Percentiles rank a stretch among this genome's conserved stretches.
These are phyloP conservation scores for Metellina segmentata DNA, from an alignment of 2,888 invertebrate genomes.

Conservation along the genomic window DNA sequence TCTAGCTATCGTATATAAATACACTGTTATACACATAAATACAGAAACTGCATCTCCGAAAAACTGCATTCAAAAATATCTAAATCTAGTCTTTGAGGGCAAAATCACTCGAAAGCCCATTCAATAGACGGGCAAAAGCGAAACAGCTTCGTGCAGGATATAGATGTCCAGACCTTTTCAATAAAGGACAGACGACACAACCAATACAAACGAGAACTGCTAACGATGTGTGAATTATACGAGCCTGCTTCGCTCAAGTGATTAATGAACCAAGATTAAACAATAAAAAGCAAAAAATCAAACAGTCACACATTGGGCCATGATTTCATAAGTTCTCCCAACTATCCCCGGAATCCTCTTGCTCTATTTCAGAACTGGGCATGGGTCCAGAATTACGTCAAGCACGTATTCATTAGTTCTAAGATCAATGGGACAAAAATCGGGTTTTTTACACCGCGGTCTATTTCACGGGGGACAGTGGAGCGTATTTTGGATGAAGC, in stretches of 20 bases:
- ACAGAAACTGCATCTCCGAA: too few relatives aligned
- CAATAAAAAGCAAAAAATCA: constrained; percentile 23
- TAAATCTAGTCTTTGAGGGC: too few relatives aligned
- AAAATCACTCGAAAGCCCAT: too few relatives aligned
- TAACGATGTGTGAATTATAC: constrained; percentile 36
- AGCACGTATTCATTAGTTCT: constrained; percentile 45
- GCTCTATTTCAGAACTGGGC: constrained; percentile 44
- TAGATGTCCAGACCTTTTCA: not conserved
- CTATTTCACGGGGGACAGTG: not conserved
- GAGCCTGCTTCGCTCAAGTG: not conserved
- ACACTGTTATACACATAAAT: too few relatives aligned
- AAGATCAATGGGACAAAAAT: constrained; percentile 51
- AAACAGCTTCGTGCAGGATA: not conserved
- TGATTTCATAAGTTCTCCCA: constrained; percentile 14
- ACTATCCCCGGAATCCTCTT: not conserved
- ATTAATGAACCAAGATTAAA: constrained; percentile 24
- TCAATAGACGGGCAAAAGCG: too few relatives aligned
- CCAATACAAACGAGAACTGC: not conserved
- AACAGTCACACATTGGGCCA: not conserved
- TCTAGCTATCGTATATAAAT: too few relatives aligned
- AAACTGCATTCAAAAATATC: too few relatives aligned
- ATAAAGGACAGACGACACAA: not conserved
- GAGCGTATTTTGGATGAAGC: not conserved
- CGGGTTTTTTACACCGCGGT: constrained; percentile 10
- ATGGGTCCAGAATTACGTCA: constrained; percentile 20